Base-by-base conservation (phyloP, 2,888 invertebrate genomes). In the Candidula unifasciata region DNA sequence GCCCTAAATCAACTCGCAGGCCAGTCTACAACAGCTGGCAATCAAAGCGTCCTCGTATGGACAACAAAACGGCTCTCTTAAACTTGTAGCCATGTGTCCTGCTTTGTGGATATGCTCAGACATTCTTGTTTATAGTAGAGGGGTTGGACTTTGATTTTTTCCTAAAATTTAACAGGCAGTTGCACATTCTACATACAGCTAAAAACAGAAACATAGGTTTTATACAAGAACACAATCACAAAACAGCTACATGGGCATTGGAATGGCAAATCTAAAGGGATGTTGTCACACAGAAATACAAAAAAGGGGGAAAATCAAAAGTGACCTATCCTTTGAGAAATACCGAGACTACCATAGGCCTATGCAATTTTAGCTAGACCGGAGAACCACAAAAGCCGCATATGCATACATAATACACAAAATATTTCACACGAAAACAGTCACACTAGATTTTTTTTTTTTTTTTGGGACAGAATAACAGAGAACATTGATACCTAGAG, bases 1-100 rank as follows among this genome's bases (percentile, higher is more conserved):
- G 30, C 33, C 60, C 35, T 80, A 80, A 80, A 80, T 80, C 80
- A 80, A 80, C 80, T 80, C 21, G 80, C 44, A 68, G 64, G 80
- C 52, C 80, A 52, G 54, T 52, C 21, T 52, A 71, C 80, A 71
- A 68, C 71, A 74, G 54, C 35, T n/a, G 13, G 24, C 54, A 3
- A 57, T 21, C 35, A 80, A 57, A 24, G 35, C 21, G 21, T 18
- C 33, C 18, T 3, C 30, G 52, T 5, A 54, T 3, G 71, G 57
- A 69, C 71, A 8, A 57, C 80, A 80, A 30, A 80, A 71, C 3
- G 21, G 1, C 57, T 71, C 80, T 71, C 69, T 69, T 54, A 30
- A 3, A 21, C 80, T 57, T 71, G 57, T 71, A 52, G 33, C 54
- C 21, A 44, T 69, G n/a, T 1, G n/a, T 71, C 35, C 80, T 27